These are phyloP conservation scores for Archips crataeganus DNA, from an alignment of 2,888 invertebrate species.

Conservation along the genomic window DNA sequence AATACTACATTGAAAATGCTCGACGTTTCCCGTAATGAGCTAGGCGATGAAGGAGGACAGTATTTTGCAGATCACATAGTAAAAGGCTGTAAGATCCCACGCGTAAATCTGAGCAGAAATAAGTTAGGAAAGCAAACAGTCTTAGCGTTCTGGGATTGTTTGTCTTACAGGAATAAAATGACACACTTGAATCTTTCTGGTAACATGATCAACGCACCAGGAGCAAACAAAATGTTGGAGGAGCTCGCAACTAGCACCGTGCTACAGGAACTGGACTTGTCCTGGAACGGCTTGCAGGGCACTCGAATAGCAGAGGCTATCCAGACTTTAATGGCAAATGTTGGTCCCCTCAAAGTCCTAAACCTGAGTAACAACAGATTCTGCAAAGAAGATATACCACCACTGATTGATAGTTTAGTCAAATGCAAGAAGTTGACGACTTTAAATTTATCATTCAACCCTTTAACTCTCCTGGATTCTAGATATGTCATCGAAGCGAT, in stretches of 20 bases:
- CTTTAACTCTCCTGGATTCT: conserved; percentile 10
- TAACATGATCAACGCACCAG: conserved; percentile 54
- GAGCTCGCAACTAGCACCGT: conserved; percentile 46
- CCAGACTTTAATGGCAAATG: neutral
- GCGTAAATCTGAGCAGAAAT: conserved; percentile 53
- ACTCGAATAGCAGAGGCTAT: neutral
- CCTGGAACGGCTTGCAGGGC: conserved; percentile 55
- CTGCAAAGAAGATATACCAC: conserved; percentile 46
- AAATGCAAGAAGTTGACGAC: conserved; percentile 15
- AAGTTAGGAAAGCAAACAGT: conserved; percentile 51
- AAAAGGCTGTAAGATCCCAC: conserved; percentile 48
- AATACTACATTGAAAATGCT: conserved; percentile 58
- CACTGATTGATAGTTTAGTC: conserved; percentile 42
- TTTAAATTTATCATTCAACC: conserved; percentile 25
- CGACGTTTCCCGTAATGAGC: conserved; percentile 61
- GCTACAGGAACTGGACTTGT: conserved; percentile 53
- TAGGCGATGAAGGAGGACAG: conserved; percentile 61
- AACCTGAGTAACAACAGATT: conserved; percentile 52
- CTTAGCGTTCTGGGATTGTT: conserved; percentile 51
- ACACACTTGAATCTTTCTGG: conserved; percentile 58
- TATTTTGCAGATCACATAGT: conserved; percentile 55
- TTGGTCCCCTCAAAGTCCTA: neutral
- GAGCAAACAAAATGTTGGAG: conserved; percentile 47
- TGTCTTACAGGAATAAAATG: conserved; percentile 49
- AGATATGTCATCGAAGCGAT: neutral